Evolutionary conservation across 2,113 vertebrate genomes (phyloP).

Genomic region (Vicugna pacos): DNA sequence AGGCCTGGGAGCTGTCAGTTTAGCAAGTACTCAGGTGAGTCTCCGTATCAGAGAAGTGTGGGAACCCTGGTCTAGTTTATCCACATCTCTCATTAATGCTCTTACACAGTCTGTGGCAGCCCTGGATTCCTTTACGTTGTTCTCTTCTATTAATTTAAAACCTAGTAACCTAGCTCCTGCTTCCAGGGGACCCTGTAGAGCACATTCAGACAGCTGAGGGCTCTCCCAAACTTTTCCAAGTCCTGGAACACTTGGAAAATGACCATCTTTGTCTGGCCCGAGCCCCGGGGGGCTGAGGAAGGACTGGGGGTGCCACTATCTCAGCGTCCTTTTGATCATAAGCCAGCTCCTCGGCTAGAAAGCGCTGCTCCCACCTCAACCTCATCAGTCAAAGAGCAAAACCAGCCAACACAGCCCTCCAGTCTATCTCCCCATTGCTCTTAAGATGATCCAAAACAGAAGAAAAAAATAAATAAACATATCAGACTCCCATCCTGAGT

Average conservation of each 20-base stretch:
- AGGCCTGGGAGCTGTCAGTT: neutral
- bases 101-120: neutral
- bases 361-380: neutral
- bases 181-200: neutral
- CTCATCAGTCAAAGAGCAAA: neutral
- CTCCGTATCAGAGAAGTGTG: neutral
- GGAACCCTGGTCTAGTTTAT: neutral
- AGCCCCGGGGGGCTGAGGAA: neutral
- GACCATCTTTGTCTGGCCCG: neutral
- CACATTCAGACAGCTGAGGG: neutral
- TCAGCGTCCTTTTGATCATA: neutral
- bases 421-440: neutral
- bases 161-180: neutral
- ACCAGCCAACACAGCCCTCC: neutral
- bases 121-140: neutral
- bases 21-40: neutral
- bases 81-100: neutral
- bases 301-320: neutral
- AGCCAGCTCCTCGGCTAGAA: neutral
- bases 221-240: neutral
- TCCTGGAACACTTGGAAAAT: neutral
- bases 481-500: neutral
- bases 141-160: neutral
- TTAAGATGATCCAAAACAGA: neutral
- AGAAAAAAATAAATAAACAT: neutral